phyloP scores from a whole-genome alignment of 2,113 vertebrate genomes.

The Pedionomus torquatus region DNA sequence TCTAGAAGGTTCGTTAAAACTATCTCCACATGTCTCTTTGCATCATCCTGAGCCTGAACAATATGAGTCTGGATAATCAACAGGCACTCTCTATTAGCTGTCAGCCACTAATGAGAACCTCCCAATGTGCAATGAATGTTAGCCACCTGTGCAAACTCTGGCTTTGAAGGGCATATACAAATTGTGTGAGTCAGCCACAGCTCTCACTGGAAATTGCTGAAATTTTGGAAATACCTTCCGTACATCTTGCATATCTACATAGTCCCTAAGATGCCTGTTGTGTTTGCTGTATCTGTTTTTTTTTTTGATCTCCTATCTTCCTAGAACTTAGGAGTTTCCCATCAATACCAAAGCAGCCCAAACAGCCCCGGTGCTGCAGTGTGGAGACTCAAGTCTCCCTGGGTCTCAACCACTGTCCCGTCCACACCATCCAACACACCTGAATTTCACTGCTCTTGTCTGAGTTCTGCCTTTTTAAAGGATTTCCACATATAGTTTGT shows the following conservation, averaged over 20 bases:
- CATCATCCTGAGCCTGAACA: neutral
- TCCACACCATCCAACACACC: neutral
- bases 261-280: neutral
- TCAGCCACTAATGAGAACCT: neutral
- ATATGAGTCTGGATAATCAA: neutral
- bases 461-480: neutral
- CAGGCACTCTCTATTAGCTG: neutral
- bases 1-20: neutral
- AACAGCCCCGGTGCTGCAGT: neutral
- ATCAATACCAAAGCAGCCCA: neutral
- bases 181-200: neutral
- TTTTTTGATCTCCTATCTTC: neutral
- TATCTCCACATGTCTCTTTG: neutral
- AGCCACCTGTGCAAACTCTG: neutral
- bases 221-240: neutral
- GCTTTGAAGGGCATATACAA: neutral
- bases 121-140: neutral
- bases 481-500: neutral
- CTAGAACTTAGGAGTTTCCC: rapidly evolving
- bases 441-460: neutral
- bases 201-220: neutral
- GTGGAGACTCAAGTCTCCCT: neutral
- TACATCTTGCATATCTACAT: neutral
- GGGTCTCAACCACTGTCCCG: rapidly evolving
- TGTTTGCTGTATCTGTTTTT: neutral